These are phyloP conservation scores for Peromyscus eremicus DNA, from an alignment of 2,797 vertebrate species.

Conservation along the genomic window DNA sequence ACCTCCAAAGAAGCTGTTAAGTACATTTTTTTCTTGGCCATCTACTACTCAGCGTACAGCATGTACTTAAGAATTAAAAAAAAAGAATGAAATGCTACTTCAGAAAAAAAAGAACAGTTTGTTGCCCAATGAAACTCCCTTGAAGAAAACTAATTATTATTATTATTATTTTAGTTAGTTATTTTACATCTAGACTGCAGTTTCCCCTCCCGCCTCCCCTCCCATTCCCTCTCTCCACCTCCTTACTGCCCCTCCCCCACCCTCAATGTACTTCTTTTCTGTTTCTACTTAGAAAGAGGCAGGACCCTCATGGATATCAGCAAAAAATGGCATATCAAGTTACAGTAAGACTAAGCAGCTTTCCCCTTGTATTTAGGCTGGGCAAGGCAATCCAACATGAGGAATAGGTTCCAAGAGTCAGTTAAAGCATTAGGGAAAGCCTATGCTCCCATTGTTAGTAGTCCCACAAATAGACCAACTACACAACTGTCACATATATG, in stretches of 20 bases:
- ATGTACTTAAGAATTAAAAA: not conserved
- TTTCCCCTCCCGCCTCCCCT: too few species aligned
- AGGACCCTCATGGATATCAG: not conserved
- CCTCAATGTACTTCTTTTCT: not conserved
- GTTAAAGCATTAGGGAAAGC: not conserved
- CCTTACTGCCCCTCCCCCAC: fast-evolving
- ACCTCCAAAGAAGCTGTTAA: not conserved
- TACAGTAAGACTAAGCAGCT: not conserved
- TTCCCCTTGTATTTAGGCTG: not conserved
- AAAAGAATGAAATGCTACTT: not conserved
- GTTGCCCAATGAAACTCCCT: not conserved
- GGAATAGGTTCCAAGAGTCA: not conserved
- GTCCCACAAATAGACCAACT: not conserved
- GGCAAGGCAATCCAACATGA: not conserved
- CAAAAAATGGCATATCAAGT: not conserved
- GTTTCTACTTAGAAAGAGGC: not conserved
- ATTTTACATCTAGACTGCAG: not conserved
- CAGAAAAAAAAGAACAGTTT: not conserved
- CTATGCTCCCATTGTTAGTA: not conserved
- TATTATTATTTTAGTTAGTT: not conserved
- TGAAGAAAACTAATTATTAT: not conserved
- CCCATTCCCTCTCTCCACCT: not conserved
- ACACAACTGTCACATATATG: not conserved
- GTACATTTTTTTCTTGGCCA: not conserved
- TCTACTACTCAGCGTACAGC: not conserved